Conservation (phyloP, 1,140 invertebrate species). For the Euura saliciscinereae region DNA sequence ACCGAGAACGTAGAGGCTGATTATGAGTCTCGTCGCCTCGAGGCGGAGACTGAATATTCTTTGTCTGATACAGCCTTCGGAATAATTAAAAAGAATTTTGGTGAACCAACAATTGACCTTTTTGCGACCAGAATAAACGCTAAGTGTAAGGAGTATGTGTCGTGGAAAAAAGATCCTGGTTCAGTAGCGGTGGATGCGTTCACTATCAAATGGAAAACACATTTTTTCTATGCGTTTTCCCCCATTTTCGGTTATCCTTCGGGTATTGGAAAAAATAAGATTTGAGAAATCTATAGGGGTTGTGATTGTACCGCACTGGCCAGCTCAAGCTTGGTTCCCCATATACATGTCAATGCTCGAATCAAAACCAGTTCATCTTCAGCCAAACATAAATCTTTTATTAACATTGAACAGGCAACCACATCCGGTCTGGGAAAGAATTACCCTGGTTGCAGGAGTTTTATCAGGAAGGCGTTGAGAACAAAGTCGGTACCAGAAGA, state of each 20-base stretch:
- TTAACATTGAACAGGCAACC: slow-evolving; percentile 20
- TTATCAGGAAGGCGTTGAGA: slow-evolving; percentile 18
- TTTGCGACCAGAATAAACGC: slow-evolving; percentile 24
- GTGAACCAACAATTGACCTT: slow-evolving; percentile 14
- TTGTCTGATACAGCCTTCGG: background rate
- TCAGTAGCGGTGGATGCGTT: slow-evolving; percentile 23
- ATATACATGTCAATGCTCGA: background rate
- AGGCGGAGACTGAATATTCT: too few relatives aligned
- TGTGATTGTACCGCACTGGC: slow-evolving; percentile 24
- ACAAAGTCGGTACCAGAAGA: slow-evolving; percentile 8
- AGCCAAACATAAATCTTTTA: background rate
- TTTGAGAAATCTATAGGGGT: slow-evolving; percentile 30
- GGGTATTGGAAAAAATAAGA: slow-evolving; percentile 21
- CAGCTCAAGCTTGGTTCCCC: slow-evolving; percentile 28
- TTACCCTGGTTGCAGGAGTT: slow-evolving; percentile 22
- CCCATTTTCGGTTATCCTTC: slow-evolving; percentile 21
- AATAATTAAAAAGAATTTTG: slow-evolving; percentile 14
- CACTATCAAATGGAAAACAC: slow-evolving; percentile 22
- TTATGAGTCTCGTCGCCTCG: too few relatives aligned
- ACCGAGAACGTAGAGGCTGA: too few relatives aligned
- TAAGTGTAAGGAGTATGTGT: slow-evolving; percentile 25
- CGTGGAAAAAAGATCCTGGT: slow-evolving; percentile 23
- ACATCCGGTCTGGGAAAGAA: slow-evolving; percentile 13
- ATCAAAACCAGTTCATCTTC: background rate
- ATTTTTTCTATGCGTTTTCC: slow-evolving; percentile 30